Evolutionary conservation across 2,797 vertebrate species (phyloP).

Genomic region (Phrynocephalus guinanensis): DNA sequence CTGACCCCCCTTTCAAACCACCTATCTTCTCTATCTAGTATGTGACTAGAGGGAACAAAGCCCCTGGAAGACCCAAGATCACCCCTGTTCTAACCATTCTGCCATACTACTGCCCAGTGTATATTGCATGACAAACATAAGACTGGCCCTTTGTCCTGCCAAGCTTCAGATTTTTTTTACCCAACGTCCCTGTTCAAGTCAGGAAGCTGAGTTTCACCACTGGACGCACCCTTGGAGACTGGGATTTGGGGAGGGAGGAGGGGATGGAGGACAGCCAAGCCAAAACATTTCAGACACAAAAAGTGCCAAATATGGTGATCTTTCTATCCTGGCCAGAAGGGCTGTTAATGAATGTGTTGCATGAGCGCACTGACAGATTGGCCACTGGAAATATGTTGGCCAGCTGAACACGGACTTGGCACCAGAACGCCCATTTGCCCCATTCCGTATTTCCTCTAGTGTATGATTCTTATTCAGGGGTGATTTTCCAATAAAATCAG

Average conservation of each 20-base stretch:
- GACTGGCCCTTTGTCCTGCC: constrained; percentile 60
- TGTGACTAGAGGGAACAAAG: too few relatives aligned
- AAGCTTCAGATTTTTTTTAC: constrained; percentile 66
- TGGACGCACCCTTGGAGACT: constrained; percentile 68
- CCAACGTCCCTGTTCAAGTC: constrained; percentile 61
- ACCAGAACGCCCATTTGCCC: constrained; percentile 72
- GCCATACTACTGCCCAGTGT: constrained; percentile 33
- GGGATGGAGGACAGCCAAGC: neutral
- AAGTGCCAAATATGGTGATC: constrained; percentile 77
- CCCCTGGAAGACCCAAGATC: too few relatives aligned
- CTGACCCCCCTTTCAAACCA: too few relatives aligned
- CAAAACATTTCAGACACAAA: constrained; percentile 76
- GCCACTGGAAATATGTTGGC: constrained; percentile 73
- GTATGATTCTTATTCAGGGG: constrained; percentile 74
- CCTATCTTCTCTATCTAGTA: too few relatives aligned
- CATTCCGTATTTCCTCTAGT: constrained; percentile 80
- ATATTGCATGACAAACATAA: constrained; percentile 45
- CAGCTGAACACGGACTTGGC: constrained; percentile 71
- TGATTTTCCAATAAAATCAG: constrained; percentile 83
- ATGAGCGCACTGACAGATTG: constrained; percentile 83
- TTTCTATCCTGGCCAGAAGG: constrained; percentile 77
- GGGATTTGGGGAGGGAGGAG: neutral
- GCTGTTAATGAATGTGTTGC: constrained; percentile 83
- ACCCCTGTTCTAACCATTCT: neutral
- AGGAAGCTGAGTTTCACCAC: constrained; percentile 72